Base-by-base conservation (phyloP, 2,888 invertebrate genomes). In the Lysandra bellargus region DNA sequence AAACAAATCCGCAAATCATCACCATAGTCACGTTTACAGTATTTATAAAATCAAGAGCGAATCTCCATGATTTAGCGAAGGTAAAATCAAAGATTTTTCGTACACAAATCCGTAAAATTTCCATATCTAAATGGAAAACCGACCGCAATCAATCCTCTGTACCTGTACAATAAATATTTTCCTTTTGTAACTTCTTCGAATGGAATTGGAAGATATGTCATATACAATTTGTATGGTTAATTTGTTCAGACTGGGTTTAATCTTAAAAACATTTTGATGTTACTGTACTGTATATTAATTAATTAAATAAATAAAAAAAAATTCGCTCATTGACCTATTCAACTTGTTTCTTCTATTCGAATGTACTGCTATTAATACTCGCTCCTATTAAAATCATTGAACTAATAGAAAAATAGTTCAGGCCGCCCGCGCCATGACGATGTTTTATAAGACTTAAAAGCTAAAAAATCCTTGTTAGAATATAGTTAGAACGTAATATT, bases 41-140 rank as follows among this genome's bases (percentile, higher is more conserved):
- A 33, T 33, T 69, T 69, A 69, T 69, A 33, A 69, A 69, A 69
- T 69, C 69, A 33, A 69, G 33, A 33, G 17, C 14, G 5, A 69
- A 69, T 69, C 69, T 69, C 87, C 88, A 90, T 92, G 93, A 93
- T 92, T 93, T 88, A 86, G 85, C 88, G 90, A 91, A 88, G 89
- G 91, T 87, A 90, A 92, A 93, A 92, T 90, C 90, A 91, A 93
- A 94, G 92, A 92, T 92, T 92, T 84, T 92, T 91, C 90, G 92
- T 92, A 92, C 90, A 94, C 93, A 93, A 76, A 93, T 93, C 94
- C 93, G 89, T 88, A 89, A 93, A 93, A 94, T 94, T 94, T 94
- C 94, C 94, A 94, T 94, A 94, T 94, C 94, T 94, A 94, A 94
- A 94, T 94, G 94, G 94, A 93, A 94, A 94, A 94, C 93, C 94